Conservation (phyloP, 2,888 invertebrate species). For the Idaea straminata region DNA sequence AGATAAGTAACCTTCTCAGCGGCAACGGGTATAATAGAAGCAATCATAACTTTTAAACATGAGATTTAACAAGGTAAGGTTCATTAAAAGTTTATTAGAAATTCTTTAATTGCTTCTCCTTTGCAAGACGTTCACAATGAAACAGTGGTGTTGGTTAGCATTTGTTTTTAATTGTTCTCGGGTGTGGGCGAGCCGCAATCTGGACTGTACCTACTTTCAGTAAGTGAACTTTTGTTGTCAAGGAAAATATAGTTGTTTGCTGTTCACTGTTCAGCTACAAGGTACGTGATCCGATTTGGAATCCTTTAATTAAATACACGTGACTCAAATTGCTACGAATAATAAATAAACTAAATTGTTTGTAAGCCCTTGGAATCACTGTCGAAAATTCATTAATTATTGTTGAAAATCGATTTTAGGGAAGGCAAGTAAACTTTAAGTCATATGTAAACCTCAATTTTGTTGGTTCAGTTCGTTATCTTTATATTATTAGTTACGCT, state of each 20-base stretch:
- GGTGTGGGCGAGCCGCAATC: slow-evolving; percentile 35
- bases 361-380: slow-evolving; percentile 15
- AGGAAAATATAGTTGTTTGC: slow-evolving; percentile 42
- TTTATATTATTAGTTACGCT: no score
- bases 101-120: not conserved
- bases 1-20: not conserved
- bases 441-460: not conserved
- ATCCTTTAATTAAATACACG: slow-evolving; percentile 50
- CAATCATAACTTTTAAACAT: not conserved
- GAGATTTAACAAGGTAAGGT: not conserved
- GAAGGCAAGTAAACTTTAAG: not conserved
- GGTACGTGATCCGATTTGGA: slow-evolving; percentile 52
- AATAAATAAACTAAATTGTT: slow-evolving; percentile 19
- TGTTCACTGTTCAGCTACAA: slow-evolving; percentile 46
- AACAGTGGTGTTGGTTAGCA: slow-evolving; percentile 48
- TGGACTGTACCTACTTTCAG: slow-evolving; percentile 18
- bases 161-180: slow-evolving; percentile 57
- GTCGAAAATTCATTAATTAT: slow-evolving; percentile 6
- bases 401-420: not conserved
- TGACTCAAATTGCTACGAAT: slow-evolving; percentile 32
- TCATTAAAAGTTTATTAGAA: not conserved
- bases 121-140: slow-evolving; percentile 21
- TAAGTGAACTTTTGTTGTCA: slow-evolving; percentile 50
- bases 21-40: not conserved
- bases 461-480: not conserved